These are phyloP conservation scores for Marcusenius ussheri DNA, from an alignment of 2,113 vertebrate species.

Conservation along the genomic window DNA sequence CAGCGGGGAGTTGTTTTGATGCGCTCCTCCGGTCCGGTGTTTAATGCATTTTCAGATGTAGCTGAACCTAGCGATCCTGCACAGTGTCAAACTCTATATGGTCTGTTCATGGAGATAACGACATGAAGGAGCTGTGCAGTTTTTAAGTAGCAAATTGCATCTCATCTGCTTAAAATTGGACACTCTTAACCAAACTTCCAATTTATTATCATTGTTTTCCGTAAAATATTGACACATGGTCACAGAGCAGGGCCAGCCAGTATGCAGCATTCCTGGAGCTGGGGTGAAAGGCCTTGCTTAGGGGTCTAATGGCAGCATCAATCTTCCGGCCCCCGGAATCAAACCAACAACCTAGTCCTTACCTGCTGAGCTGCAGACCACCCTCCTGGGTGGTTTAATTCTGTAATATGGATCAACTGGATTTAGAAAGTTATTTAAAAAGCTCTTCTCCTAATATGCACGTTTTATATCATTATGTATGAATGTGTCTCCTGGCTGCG, in stretches of 20 bases:
- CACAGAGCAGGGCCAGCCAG: not conserved
- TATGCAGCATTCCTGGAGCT: not conserved
- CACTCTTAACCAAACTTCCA: not conserved
- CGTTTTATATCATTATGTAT: not conserved
- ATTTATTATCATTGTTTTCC: not conserved
- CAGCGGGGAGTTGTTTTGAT: not conserved
- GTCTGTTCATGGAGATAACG: not conserved
- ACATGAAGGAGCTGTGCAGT: not conserved
- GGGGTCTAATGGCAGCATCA: not conserved
- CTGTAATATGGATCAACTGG: not conserved
- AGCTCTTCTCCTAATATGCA: not conserved
- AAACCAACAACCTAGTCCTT: not conserved
- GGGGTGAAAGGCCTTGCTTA: not conserved
- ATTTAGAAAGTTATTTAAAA: not conserved
- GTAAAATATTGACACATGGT: not conserved
- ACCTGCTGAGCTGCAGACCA: not conserved
- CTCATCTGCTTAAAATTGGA: not conserved
- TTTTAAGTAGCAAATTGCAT: not conserved
- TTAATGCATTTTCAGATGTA: not conserved
- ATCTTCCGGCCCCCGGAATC: not conserved
- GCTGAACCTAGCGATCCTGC: not conserved
- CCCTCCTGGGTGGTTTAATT: not conserved
- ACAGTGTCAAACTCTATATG: not conserved
- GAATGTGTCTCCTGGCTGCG: not conserved
- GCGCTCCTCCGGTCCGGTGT: not conserved